These are phyloP conservation scores for Nestor notabilis DNA, from an alignment of 2,113 vertebrate species.

Conservation along the genomic window DNA sequence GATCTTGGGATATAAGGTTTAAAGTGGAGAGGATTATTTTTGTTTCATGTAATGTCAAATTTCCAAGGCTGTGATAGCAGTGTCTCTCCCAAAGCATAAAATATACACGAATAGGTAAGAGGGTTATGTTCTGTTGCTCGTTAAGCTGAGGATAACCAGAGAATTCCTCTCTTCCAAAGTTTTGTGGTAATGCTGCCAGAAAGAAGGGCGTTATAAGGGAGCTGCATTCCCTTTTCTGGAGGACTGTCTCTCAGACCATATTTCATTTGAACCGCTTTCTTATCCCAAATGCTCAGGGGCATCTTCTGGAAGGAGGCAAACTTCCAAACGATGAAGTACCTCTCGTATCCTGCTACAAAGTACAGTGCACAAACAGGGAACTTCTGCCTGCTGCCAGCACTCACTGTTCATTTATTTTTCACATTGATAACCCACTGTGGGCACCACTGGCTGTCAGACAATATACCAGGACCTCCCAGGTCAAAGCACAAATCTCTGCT, in stretches of 20 bases:
- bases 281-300: not conserved
- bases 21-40: not conserved
- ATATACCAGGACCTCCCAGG: not conserved
- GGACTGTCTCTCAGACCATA: not conserved
- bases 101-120: not conserved
- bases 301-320: not conserved
- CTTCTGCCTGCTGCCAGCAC: not conserved
- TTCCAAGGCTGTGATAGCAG: not conserved
- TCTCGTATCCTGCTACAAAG: not conserved
- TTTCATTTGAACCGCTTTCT: not conserved
- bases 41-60: not conserved
- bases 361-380: not conserved
- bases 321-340: not conserved
- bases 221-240: not conserved
- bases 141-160: not conserved
- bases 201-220: not conserved
- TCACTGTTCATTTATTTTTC: not conserved
- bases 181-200: not conserved
- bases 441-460: not conserved
- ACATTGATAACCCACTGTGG: not conserved
- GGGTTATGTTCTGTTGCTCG: not conserved
- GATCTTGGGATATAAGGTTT: not conserved
- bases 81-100: not conserved
- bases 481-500: not conserved
- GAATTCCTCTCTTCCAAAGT: not conserved